Base-by-base conservation (phyloP, 2,797 vertebrate species). In the Tauraco hartlaubi region DNA sequence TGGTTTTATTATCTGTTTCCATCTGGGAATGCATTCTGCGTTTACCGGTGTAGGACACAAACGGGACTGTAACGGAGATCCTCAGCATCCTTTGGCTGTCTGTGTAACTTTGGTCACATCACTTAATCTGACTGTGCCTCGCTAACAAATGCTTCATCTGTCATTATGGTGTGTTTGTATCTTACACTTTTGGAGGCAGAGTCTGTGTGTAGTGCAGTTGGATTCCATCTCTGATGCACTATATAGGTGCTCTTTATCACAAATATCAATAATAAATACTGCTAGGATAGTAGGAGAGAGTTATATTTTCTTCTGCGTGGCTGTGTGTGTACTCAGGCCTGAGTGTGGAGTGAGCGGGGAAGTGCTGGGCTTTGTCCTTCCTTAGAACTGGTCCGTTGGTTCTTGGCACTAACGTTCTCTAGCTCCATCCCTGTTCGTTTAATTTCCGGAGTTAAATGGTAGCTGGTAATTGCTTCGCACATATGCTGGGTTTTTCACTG, bases 381-480 rank as follows among this genome's bases (percentile, higher is more conserved):
- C 0, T 18, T 52, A 51, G 37, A 82, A 12, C 31, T 4, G 7
- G 16, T 21, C 62, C 10, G 0, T n/a, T 46, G 39, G 84, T 79
- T 61, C 76, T 67, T 67, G n/a, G 69, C 67, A 20, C 59, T 84
- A 5, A 26, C 26, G 13, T 77, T 76, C 75, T 83, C 39, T 20
- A 69, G 54, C 56, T 58, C 72, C 43, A 33, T 25, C 80, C 52
- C 64, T 88, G 56, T 10, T 59, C 56, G 7, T 23, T 77, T 58
- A 3, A 4, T 51, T 94, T 85, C 79, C 0, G 1, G 76, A 83
- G 23, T 71, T 91, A 85, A 75, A 33, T 0, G 3, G 51, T 81
- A 55, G 84, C 78, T 90, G 94, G 89, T 88, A 63, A 88, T 88
- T 93, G 43, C 56, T 84, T 63, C 71, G 90, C 86, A 73, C 90